Conservation (phyloP, 2,888 invertebrate species). For the Drosophila mayaguana region DNA sequence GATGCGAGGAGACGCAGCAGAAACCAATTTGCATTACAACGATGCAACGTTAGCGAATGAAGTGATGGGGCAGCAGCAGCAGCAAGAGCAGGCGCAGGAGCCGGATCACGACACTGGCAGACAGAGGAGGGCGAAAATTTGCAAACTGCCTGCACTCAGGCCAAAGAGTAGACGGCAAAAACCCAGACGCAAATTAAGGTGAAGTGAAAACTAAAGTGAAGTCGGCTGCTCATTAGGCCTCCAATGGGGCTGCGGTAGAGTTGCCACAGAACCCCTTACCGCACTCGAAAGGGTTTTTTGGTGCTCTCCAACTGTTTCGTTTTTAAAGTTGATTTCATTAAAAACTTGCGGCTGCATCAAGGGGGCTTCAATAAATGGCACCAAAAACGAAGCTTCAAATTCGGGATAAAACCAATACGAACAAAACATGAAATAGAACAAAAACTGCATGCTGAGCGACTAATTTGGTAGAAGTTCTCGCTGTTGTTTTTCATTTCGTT, state of each 20-base stretch:
- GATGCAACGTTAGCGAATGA: constrained; percentile 10
- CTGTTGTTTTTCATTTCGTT: constrained; percentile 20
- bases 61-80: not conserved
- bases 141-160: constrained; percentile 5
- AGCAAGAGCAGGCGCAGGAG: too few species aligned
- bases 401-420: constrained; percentile 16
- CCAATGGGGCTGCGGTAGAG: constrained; percentile 25
- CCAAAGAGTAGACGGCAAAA: constrained; percentile 8
- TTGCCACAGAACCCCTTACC: constrained; percentile 13
- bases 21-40: constrained; percentile 56
- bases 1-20: constrained; percentile 29
- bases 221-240: constrained; percentile 47
- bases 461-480: constrained; percentile 42
- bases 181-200: constrained; percentile 22
- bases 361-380: constrained; percentile 29
- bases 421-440: constrained; percentile 19
- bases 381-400: constrained; percentile 27
- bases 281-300: constrained; percentile 13
- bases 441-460: constrained; percentile 50
- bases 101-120: not conserved
- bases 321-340: constrained; percentile 62
- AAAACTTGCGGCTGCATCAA: constrained; percentile 62
- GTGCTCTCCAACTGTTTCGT: constrained; percentile 4
- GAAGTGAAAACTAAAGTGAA: constrained; percentile 26
- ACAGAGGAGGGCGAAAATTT: not conserved